These are phyloP conservation scores for Hydropsyche betteni DNA, from an alignment of 2,888 invertebrate species.

Conservation along the genomic window DNA sequence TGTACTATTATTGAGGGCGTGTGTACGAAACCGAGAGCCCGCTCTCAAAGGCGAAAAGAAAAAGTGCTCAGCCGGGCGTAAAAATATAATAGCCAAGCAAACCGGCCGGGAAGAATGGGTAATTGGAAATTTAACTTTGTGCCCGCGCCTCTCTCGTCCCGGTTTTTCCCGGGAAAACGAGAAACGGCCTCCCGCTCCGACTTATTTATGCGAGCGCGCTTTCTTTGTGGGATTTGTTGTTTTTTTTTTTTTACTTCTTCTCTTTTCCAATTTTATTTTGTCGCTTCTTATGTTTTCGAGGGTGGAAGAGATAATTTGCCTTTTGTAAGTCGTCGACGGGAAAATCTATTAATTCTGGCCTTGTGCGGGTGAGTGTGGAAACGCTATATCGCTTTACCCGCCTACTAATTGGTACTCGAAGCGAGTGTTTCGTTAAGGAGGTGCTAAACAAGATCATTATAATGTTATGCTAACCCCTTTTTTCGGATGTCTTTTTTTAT, in stretches of 20 bases:
- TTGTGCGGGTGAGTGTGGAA: not conserved
- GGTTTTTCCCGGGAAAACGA: conserved; percentile 29
- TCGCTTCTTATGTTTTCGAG: not conserved
- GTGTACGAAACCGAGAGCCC: not conserved
- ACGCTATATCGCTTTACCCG: not conserved
- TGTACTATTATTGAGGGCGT: not conserved
- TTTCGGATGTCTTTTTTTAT: too few species aligned
- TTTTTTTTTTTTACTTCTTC: not conserved
- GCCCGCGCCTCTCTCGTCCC: conserved; percentile 5
- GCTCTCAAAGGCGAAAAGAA: conserved; percentile 43
- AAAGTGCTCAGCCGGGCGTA: conserved; percentile 47
- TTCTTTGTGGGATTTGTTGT: conserved; percentile 6
- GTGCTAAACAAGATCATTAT: not conserved
- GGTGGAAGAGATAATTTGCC: conserved; percentile 37
- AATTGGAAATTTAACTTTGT: conserved; percentile 51
- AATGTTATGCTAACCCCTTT: conserved; percentile 2
- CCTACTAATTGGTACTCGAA: not conserved
- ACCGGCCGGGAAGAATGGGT: conserved; percentile 46
- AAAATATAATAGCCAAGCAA: conserved; percentile 52
- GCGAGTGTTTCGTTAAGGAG: not conserved
- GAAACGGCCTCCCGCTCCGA: not conserved
- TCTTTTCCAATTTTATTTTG: conserved; percentile 4
- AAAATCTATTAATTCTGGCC: not conserved
- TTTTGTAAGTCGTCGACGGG: conserved; percentile 1
- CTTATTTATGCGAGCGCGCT: too few species aligned